Evolutionary conservation across 2,113 vertebrate genomes (phyloP), one percentile per base, ranked within the genome.

Genomic region (Colistium nudipinnis): DNA sequence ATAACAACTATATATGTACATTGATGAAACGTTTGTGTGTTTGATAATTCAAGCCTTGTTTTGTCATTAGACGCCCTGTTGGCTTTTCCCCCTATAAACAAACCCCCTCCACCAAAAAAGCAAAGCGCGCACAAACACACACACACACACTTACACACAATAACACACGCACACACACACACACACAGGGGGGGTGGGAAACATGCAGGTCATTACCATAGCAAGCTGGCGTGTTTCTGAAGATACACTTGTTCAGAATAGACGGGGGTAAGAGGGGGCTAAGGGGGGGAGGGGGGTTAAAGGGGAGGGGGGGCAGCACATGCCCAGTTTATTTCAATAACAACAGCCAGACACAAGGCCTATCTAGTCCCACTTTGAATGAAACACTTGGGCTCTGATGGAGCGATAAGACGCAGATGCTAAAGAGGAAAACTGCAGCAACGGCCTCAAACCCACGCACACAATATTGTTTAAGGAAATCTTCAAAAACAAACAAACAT

Each of bases 221-320:
- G 93, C 92, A 93, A 92, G 91, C 91, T 87, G 90, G 93, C 85
- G 91, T 93, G 93, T 93, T 93, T 91, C 88, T 92, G 90, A 89
- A 94, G 92, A 94, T 94, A 94, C 93, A 91, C 91, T 94, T 93
- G 92, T 93, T 94, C 86, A 74, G 86, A 81, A 82, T 79, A 85
- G 90, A 90, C 84, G 71, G 80, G 85, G 88, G 84, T 65, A 70
- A 73, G 75, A 63, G 78, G 85, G 74, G 78, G 82, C 78, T 47
- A 47, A 9, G 31, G 31, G 31, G 31, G 4, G 4, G 31, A 33
- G 31, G 31, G 31, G 31, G 31, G 4, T 4, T 33, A 33, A 33
- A 9, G 31, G 45, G 78, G 48, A 0, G 14, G 80, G 80, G 84
- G 62, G 81, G 85, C 78, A 71, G 25, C 67, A 49, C 74, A 56